Conservation (phyloP, 1,140 invertebrate genomes). For the Geopemphigus sp. region DNA sequence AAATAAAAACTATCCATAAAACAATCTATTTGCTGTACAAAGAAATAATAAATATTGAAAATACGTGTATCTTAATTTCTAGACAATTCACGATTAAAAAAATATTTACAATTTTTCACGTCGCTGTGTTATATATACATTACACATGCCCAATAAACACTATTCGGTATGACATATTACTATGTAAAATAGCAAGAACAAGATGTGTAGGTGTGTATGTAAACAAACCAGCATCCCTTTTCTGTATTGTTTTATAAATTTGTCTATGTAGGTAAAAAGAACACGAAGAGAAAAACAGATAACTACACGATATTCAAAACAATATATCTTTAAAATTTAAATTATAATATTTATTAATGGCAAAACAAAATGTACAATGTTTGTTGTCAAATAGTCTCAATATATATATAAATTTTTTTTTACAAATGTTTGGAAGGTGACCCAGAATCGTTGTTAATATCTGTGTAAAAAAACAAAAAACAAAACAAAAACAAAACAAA, state of each 20-base stretch:
- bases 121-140: neutral
- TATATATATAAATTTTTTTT: constrained; percentile 10
- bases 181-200: too few relatives aligned
- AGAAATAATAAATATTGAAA: neutral
- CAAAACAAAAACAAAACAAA: neutral
- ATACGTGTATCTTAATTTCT: constrained; percentile 32
- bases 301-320: constrained; percentile 13
- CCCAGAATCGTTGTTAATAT: constrained; percentile 47
- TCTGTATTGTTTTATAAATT: constrained; percentile 8
- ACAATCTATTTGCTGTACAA: constrained; percentile 17
- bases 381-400: constrained; percentile 22
- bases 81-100: neutral
- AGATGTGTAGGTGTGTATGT: too few relatives aligned
- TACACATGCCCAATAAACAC: neutral
- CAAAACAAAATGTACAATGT: constrained; percentile 46
- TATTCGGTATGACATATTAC: neutral
- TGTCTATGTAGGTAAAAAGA: constrained; percentile 34
- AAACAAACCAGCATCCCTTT: neutral
- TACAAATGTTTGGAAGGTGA: constrained; percentile 47
- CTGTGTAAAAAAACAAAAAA: constrained; percentile 24
- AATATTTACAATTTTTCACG: constrained; percentile 37
- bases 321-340: constrained; percentile 21
- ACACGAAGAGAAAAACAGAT: constrained; percentile 26
- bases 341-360: constrained; percentile 35
- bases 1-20: constrained; percentile 28